These are phyloP conservation scores for Steinernema khuongi DNA, from an alignment of 1,140 invertebrate species.

Conservation along the genomic window DNA sequence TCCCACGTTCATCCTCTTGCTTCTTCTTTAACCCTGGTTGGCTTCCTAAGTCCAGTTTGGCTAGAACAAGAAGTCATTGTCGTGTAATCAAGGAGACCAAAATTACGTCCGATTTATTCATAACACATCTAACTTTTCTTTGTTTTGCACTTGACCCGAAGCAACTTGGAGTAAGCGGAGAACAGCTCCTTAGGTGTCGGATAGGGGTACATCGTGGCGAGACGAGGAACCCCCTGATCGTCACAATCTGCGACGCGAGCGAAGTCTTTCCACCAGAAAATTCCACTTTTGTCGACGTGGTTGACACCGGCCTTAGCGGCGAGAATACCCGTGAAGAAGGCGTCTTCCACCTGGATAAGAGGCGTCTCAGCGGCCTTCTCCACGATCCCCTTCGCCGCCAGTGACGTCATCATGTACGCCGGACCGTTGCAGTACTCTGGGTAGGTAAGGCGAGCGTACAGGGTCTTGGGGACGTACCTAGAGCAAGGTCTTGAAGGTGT, in stretches of 20 bases:
- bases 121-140: too few relatives aligned
- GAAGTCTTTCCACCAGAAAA: not conserved
- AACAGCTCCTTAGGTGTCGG: not conserved
- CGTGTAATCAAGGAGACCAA: too few relatives aligned
- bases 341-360: not conserved
- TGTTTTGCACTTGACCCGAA: not conserved
- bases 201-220: not conserved
- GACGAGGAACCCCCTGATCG: not conserved
- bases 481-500: not conserved
- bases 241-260: not conserved
- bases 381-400: not conserved
- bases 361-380: not conserved
- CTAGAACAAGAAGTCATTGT: too few relatives aligned
- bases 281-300: not conserved
- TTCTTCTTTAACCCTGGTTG: too few relatives aligned
- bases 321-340: constrained; percentile 5
- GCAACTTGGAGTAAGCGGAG: not conserved
- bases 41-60: too few relatives aligned
- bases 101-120: too few relatives aligned
- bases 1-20: too few relatives aligned
- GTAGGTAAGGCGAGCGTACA: not conserved
- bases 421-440: not conserved
- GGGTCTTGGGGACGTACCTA: not conserved
- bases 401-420: not conserved
- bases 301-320: not conserved